Evolutionary conservation across 2,888 invertebrate species (phyloP), one percentile per base, ranked within the genome.

Genomic region (Chloroclystis v-ata): DNA sequence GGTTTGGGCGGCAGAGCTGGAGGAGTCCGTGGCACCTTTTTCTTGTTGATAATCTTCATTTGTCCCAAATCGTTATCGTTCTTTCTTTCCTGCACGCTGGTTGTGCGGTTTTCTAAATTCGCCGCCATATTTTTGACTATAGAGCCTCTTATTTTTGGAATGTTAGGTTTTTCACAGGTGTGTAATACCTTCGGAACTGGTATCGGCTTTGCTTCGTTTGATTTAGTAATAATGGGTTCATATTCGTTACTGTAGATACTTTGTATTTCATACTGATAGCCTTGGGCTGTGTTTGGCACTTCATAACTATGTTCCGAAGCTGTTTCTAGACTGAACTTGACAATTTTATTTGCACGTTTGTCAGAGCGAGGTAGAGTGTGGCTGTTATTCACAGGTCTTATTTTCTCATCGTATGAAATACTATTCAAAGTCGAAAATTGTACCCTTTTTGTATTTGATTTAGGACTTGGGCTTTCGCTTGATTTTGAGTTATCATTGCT

Each of bases 1-100:
- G 94, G 94, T 80, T 95, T 94, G 35, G 95, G 93, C 51, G 95
- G 94, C 71, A 95, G 79, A 56, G 94, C 93, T 43, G 94, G 93
- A 48, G 94, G 94, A 56, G 89, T 90, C 66, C 92, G 82, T 63
- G 91, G 85, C 52, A 91, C 91, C 76, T 91, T 91, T 59, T 79
- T 81, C 57, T 82, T 88, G 59, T 88, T 88, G 54, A 86, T 83
- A 61, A 85, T 80, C 59, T 87, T 87, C 81, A 85, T 84, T 39
- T 82, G 72, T 50, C 78, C 79, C 43, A 72, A 61, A 52, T 75
- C 84, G 40, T 67, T 73, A 46, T 89, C 89, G 48, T 64, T 54
- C 54, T 74, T 82, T 28, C 82, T 81, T 48, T 92, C 91, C 60
- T 89, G 85, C 29, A 60, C 37, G 47, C 46, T 55, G 45, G 75